Conservation (phyloP, 2,888 invertebrate genomes). For the Bellardia pandia region DNA sequence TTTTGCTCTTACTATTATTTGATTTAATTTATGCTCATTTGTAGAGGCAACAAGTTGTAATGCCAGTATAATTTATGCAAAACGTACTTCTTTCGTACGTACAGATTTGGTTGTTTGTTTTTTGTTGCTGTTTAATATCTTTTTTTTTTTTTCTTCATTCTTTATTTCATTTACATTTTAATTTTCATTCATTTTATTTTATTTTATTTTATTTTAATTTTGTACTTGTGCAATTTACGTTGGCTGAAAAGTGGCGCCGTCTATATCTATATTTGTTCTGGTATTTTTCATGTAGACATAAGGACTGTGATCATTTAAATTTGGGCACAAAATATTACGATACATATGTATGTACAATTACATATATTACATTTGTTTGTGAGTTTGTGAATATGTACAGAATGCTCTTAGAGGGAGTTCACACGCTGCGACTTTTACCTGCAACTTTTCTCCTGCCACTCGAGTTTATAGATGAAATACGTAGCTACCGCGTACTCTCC, state of each 20-base stretch:
- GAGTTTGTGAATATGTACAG: too few species aligned
- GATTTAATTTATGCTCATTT: slow-evolving; percentile 73
- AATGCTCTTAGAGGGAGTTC: too few species aligned
- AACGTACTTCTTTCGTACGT: slow-evolving; percentile 29
- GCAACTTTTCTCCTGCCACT: too few species aligned
- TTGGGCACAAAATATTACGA: not conserved
- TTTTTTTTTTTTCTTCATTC: slow-evolving; percentile 40
- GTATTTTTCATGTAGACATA: too few species aligned
- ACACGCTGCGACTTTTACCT: too few species aligned
- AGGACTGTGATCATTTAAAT: not conserved
- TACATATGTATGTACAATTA: too few species aligned
- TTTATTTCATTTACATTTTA: slow-evolving; percentile 51
- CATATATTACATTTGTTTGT: too few species aligned
- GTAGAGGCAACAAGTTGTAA: slow-evolving; percentile 71
- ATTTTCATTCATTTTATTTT: slow-evolving; percentile 40
- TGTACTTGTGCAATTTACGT: slow-evolving; percentile 58
- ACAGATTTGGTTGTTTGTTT: slow-evolving; percentile 36
- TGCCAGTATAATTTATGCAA: slow-evolving; percentile 72
- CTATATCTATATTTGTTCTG: slow-evolving; percentile 23
- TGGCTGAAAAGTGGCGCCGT: slow-evolving; percentile 70
- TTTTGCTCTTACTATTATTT: slow-evolving; percentile 38
- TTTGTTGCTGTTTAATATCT: slow-evolving; percentile 26
- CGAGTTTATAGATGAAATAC: too few species aligned
- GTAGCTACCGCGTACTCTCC: too few species aligned
- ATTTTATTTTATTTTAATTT: slow-evolving; percentile 44